Base-by-base conservation (phyloP, 1,140 invertebrate genomes). In the Orussus abietinus region DNA sequence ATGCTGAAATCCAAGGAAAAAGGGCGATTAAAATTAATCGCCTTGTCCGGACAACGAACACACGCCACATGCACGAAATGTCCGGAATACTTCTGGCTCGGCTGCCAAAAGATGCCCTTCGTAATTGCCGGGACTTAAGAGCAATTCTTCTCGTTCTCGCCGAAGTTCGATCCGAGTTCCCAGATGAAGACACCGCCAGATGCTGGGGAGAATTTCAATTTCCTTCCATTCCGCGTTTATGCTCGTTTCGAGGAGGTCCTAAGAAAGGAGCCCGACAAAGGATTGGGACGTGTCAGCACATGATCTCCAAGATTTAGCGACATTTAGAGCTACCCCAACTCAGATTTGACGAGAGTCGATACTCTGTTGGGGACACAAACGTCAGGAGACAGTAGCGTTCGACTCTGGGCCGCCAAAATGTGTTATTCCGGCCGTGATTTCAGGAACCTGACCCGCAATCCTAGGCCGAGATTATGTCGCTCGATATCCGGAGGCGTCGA, bases 21-120 rank as follows among this genome's bases (percentile, higher is more conserved):
- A 51, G 50, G 43, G 53, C 54, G 58, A 65, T 65, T 68, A 66
- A 66, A 64, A 64, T 66, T 66, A 66, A 69, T 69, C 61, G 66
- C 59, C 39, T 45, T 41, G 47, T 51, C 48, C 40, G 42, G 22
- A 43, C 39, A 38, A 42, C 47, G 37, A 53, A 51, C 59, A 51
- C 49, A 51, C 38, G 36, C 51, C 51, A 55, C 54, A 44, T 51
- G 49, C 51, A 50, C 56, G 54, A 62, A 59, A 64, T 59, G 50
- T 44, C 45, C 49, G 55, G 58, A 57, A 66, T 64, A 63, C 61
- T 64, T 63, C 49, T 47, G 45, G 49, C 42, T 34, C 28, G 49
- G n/a, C n/a, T n/a, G n/a, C n/a, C n/a, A n/a, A n/a, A n/a, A n/a
- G n/a, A n/a, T n/a, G n/a, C n/a, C n/a, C n/a, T 38, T 28, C 37